Base-by-base conservation (phyloP, 2,113 vertebrate species). In the Vanacampus margaritifer region DNA sequence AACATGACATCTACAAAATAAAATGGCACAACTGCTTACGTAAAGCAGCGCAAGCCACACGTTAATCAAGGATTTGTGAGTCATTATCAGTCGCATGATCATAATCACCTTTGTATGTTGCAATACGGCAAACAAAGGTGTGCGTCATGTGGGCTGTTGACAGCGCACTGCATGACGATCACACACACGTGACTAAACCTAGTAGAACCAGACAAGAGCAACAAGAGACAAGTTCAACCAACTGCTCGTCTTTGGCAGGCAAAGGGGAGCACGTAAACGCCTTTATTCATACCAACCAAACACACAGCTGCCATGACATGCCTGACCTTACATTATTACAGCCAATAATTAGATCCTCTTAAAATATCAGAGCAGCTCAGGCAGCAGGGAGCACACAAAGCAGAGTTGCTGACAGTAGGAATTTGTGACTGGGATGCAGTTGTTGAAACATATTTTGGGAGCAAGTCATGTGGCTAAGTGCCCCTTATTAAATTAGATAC, bases 101-200 rank as follows among this genome's bases (percentile, higher is more conserved):
- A 1, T 65, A 69, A 36, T 77, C 76, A 72, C 63, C 72, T 63
- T 9, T 65, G 73, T 63, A 67, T 76, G 75, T 76, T 73, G 71
- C 81, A 77, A 72, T 69, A 35, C 6, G 45, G 51, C 36, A 82
- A 84, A 82, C 79, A 72, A 75, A 73, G 63, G 32, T 26, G 37
- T 74, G 75, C 12, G 75, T 86, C 83, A 83, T 53, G n/a, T 26
- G 68, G 79, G 62, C 21, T 72, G 78, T 74, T 80, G 67, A 77
- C 60, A 57, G 53, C 74, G n/a, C 37, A 41, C 67, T 63, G 68
- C 64, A 61, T 43, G 71, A 66, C 35, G 12, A 51, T 76, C 3
- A 39, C 78, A 79, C 56, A 23, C 62, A 80, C 53, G 19, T n/a
- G 72, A 73, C 72, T 77, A 73, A 73, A 74, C 72, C 43, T 48